Base-by-base conservation (phyloP, 2,113 vertebrate species). In the Onychostruthus taczanowskii region DNA sequence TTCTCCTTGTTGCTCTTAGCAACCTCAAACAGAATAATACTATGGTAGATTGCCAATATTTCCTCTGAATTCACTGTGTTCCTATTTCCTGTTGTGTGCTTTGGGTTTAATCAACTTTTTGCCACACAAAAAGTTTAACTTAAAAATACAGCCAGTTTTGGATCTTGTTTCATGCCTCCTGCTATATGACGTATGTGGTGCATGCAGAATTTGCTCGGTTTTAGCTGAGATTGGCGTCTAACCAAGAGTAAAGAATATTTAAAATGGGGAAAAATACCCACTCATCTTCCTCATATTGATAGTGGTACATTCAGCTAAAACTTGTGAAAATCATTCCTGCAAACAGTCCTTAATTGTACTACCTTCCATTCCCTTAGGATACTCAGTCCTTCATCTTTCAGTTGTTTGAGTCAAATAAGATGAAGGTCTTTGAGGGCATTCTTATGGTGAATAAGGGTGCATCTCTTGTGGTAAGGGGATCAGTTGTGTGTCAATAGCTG, bases 1-100 rank as follows among this genome's bases (percentile, higher is more conserved):
- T 87, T 88, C 31, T 90, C 39, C 74, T 90, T 70, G 47, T 74
- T 90, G 39, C 68, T 90, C 9, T 73, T 91, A 69, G 52, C 61
- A 84, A 33, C 47, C 23, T 94, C 56, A 76, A 68, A 84, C 23
- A 82, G 39, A 84, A 76, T 69, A 86, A 64, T 83, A 49, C 47
- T 73, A 3, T 23, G 4, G 37, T 84, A 66, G 11, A 16, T 76
- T 94, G 33, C 31, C 43, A 73, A 12, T 16, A 28, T 79, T 93
- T 79, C 18, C 22, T 91, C 39, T 20, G 24, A 85, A 84, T 91
- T 76, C 23, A 9, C 33, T 46, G 13, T 76, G 28, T 78, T 90
- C 10, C 6, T 56, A 4, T 68, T 85, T 85, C 24, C 20, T 30
- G 8, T 70, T 46, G 7, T 56, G 21, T 61, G 7, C 31, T 75